These are phyloP conservation scores for Cyphomyrus plagiostoma DNA, from an alignment of 2,113 vertebrate genomes.

Conservation along the genomic window DNA sequence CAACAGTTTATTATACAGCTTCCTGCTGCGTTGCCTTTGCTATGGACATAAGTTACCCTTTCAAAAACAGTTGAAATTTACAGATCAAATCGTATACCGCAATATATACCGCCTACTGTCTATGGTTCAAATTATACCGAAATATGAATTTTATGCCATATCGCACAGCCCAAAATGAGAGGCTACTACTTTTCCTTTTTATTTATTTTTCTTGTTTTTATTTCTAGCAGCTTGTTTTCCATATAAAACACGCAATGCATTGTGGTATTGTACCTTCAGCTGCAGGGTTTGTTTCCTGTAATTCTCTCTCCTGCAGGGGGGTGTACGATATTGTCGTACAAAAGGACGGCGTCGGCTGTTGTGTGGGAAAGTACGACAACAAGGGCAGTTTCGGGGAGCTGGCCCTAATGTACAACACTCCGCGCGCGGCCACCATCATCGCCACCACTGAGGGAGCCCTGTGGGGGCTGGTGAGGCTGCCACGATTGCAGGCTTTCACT, in stretches of 20 bases:
- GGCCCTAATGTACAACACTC: slow-evolving; percentile 98
- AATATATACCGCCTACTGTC: too few species aligned
- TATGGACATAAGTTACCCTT: too few species aligned
- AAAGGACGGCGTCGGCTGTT: slow-evolving; percentile 69
- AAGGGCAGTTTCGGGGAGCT: slow-evolving; percentile 96
- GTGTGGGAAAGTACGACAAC: slow-evolving; percentile 88
- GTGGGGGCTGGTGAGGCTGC: slow-evolving; percentile 85
- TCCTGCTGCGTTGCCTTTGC: too few species aligned
- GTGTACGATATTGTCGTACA: slow-evolving; percentile 84
- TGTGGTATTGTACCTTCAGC: not conserved
- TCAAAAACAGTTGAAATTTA: too few species aligned
- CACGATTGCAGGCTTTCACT: not conserved
- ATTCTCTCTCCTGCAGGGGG: slow-evolving; percentile 64
- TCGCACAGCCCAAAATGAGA: not conserved
- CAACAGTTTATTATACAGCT: too few species aligned
- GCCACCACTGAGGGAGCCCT: slow-evolving; percentile 87
- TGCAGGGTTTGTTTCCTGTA: not conserved
- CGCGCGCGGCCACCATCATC: slow-evolving; percentile 89
- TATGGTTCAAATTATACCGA: too few species aligned
- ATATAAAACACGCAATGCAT: not conserved
- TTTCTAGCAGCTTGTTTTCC: not conserved
- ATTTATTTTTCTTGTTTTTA: not conserved
- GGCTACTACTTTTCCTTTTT: not conserved
- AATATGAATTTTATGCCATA: too few species aligned
- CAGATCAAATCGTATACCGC: too few species aligned